Evolutionary conservation across 2,797 vertebrate genomes (phyloP).

Genomic region (Rhabdomys pumilio): DNA sequence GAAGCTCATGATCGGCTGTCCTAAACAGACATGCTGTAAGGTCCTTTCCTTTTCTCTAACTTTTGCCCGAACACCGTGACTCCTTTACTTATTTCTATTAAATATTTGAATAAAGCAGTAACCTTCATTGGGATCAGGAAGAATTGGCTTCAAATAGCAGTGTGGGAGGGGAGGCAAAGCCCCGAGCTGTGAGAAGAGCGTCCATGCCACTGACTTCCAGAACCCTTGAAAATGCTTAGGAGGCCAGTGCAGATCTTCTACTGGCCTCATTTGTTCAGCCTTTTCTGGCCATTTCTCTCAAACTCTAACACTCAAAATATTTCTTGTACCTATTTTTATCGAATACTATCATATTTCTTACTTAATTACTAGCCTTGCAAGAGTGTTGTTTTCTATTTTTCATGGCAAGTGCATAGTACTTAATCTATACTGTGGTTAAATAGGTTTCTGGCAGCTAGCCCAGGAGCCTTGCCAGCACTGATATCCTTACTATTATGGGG

Average conservation of each 20-base stretch:
- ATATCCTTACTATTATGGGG: conserved; percentile 77
- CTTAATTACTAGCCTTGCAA: conserved; percentile 81
- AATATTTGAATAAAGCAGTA: conserved; percentile 20
- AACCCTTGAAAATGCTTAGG: conserved; percentile 29
- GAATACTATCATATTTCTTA: conserved; percentile 76
- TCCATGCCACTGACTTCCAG: neutral
- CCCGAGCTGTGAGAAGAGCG: neutral
- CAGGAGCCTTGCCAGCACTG: conserved; percentile 67
- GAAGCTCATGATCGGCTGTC: neutral
- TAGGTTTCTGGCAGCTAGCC: conserved; percentile 79
- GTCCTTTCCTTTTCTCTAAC: neutral
- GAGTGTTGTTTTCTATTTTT: conserved; percentile 82
- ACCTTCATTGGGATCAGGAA: neutral
- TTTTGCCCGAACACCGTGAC: neutral
- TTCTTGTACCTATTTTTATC: conserved; percentile 68
- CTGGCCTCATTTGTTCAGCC: conserved; percentile 1
- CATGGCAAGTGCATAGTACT: conserved; percentile 77
- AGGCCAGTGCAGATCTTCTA: neutral
- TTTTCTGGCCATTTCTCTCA: conserved; percentile 59
- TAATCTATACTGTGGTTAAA: conserved; percentile 82
- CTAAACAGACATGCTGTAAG: accelerated
- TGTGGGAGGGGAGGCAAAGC: no score
- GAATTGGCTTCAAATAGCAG: neutral
- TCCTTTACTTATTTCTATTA: neutral
- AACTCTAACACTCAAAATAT: conserved; percentile 58